Base-by-base conservation (phyloP, 2,113 vertebrate species). In the Psephotus haematonotus region DNA sequence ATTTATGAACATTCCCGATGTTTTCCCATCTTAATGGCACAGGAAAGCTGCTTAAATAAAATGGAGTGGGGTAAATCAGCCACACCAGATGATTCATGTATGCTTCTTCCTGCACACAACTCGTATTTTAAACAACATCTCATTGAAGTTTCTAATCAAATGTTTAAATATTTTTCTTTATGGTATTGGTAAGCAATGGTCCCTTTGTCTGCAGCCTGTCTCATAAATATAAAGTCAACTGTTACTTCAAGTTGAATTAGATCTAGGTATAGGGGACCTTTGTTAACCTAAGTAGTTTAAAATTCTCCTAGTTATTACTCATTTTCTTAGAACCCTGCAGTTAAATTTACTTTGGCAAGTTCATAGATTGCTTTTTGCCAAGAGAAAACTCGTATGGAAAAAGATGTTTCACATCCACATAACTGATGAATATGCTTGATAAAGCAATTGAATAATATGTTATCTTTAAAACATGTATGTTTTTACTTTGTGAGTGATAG, bases 51-150 rank as follows among this genome's bases (percentile, higher is more conserved):
- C 53, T 92, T 82, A 92, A 90, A 88, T 69, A 81, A 90, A 88
- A 88, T 49, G 9, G 62, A 86, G 46, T 52, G 49, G 65, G 50
- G 77, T 20, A 88, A 92, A 77, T 88, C 68, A 92, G 39, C 43
- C 77, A 67, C 71, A 82, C 71, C 92, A 96, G 90, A 93, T 97
- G 95, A 97, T 97, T 97, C 90, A 97, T 97, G 63, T 95, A 88
- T 82, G 43, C 75, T 74, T 95, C 90, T 95, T 84, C 71, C 79
- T 92, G 82, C 86, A 90, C 90, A 97, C 92, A 94, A 72, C 59
- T 93, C 27, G 7, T 95, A 90, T 94, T 96, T 97, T 95, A 96
- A 97, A 96, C 94, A 96, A 90, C 69, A 93, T 93, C 50, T 85
- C 63, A 90, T 59, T 97, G 96, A 96, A 82, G 72, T 91, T 94